A percentile compares a stretch with the other conserved stretches of the same genome.
Conservation (phyloP, 2,113 vertebrate genomes). For the Melanocharis versteri region DNA sequence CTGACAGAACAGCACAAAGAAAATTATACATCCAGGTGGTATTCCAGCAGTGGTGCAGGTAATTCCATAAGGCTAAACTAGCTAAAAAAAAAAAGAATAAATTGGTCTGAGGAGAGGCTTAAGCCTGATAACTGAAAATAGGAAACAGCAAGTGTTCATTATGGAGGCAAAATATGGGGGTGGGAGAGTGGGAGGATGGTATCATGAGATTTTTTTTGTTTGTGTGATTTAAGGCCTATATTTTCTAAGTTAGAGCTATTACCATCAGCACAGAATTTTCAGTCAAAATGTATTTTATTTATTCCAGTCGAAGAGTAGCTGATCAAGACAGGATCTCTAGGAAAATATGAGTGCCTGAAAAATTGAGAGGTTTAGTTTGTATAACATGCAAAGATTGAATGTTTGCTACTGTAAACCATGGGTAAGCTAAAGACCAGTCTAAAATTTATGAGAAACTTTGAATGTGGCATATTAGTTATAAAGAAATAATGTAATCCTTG, state of each 20-base stretch:
- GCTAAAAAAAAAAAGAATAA: not conserved
- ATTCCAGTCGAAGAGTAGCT: not conserved
- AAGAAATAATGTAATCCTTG: not conserved
- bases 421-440: not conserved
- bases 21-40: not conserved
- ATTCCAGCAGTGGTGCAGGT: not conserved
- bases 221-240: not conserved
- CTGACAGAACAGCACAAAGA: not conserved
- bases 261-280: not conserved
- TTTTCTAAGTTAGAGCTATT: not conserved
- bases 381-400: not conserved
- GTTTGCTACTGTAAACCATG: not conserved
- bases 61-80: not conserved
- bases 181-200: not conserved
- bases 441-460: not conserved
- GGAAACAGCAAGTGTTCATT: not conserved
- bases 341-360: not conserved
- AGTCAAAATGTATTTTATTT: not conserved
- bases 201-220: not conserved
- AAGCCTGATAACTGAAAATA: not conserved
- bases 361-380: not conserved
- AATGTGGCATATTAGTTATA: not conserved
- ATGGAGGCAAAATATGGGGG: not conserved
- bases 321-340: not conserved
- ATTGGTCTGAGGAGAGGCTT: not conserved